Percentiles rank a stretch among this genome's conserved stretches.
These are phyloP conservation scores for Gymnopithys bicolor DNA, from an alignment of 2,797 vertebrate genomes.

Conservation along the genomic window DNA sequence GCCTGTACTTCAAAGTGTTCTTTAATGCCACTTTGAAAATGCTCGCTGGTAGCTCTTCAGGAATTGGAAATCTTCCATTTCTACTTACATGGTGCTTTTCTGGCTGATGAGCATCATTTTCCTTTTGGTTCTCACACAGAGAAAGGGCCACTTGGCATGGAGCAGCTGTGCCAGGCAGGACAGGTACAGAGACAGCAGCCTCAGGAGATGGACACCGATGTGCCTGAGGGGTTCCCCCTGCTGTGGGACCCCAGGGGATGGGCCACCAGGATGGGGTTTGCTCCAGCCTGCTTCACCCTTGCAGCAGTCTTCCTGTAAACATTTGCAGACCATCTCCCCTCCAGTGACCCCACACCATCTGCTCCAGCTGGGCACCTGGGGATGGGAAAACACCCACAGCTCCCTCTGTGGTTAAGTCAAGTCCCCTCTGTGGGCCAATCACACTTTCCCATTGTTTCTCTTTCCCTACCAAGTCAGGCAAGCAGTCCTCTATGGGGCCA, in stretches of 20 bases:
- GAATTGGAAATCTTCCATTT: slow-evolving; percentile 42
- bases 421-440: background rate
- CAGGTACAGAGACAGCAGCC: background rate
- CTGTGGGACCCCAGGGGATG: background rate
- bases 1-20: slow-evolving; percentile 44
- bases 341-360: accelerated
- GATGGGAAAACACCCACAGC: accelerated
- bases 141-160: accelerated
- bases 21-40: background rate
- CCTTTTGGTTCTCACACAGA: background rate
- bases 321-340: accelerated
- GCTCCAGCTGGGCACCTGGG: background rate
- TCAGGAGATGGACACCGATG: accelerated
- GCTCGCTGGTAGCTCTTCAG: background rate
- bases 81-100: slow-evolving; percentile 24
- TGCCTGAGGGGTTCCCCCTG: accelerated
- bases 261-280: background rate
- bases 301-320: background rate
- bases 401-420: background rate
- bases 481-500: background rate
- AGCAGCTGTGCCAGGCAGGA: background rate
- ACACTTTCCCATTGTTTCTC: background rate
- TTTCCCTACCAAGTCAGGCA: accelerated
- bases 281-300: background rate
- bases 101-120: accelerated